Conservation (phyloP, 1,140 invertebrate species). For the Hydropsyche tenuis region DNA sequence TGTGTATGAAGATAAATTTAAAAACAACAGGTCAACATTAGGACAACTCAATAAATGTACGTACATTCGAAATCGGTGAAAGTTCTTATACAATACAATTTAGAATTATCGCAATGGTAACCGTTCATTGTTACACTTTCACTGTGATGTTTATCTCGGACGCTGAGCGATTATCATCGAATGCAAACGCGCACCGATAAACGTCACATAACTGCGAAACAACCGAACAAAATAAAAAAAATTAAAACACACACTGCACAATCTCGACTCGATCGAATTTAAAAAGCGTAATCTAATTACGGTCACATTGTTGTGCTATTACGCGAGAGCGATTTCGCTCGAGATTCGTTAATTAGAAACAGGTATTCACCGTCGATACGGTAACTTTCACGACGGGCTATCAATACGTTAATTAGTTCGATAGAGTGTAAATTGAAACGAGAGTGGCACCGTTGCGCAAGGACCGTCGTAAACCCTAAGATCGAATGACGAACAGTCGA, state of each 20-base stretch:
- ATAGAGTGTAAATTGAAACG: neutral
- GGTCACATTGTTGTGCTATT: slow-evolving; percentile 1
- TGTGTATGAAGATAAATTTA: too few species aligned
- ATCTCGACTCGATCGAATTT: slow-evolving; percentile 18
- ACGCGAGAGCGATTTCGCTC: slow-evolving; percentile 3
- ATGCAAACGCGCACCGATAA: neutral
- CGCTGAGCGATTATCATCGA: slow-evolving; percentile 1
- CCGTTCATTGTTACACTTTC: slow-evolving; percentile 21
- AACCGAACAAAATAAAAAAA: neutral
- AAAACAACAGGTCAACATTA: neutral
- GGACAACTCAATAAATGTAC: neutral
- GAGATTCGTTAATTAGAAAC: slow-evolving; percentile 22
- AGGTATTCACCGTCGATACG: slow-evolving; percentile 6
- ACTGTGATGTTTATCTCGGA: slow-evolving; percentile 3
- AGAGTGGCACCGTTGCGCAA: too few species aligned
- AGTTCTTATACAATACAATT: slow-evolving; percentile 20
- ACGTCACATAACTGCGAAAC: neutral
- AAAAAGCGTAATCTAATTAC: slow-evolving; percentile 23
- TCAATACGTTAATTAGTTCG: slow-evolving; percentile 9
- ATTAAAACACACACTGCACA: neutral
- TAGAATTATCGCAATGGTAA: neutral
- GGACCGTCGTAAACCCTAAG: too few species aligned
- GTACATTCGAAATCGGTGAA: neutral
- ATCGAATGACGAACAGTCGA: too few species aligned
- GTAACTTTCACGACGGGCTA: slow-evolving; percentile 12